These are phyloP conservation scores for Pangasius larnaudii DNA, from an alignment of 2,797 vertebrate genomes.

Conservation along the genomic window DNA sequence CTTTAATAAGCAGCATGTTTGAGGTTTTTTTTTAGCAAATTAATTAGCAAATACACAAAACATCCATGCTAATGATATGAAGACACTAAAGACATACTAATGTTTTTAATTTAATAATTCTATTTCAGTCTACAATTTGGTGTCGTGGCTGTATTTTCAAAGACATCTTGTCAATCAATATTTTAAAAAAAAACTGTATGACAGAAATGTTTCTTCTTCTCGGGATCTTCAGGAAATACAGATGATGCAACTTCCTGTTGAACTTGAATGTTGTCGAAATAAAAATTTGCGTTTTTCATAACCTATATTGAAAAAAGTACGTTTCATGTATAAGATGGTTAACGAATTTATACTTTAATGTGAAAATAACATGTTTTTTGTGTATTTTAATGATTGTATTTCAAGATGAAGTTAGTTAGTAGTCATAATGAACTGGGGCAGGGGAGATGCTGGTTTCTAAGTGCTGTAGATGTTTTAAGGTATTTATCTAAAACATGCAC, in stretches of 20 bases:
- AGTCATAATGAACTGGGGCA: no score
- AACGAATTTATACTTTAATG: neutral
- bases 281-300: neutral
- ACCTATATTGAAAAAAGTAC: neutral
- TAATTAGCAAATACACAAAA: neutral
- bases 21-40: neutral
- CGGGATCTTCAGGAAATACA: neutral
- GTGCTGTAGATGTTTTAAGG: no score
- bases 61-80: neutral
- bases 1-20: neutral
- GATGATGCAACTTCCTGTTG: neutral
- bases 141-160: neutral
- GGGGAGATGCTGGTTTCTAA: no score
- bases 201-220: neutral
- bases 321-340: neutral
- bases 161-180: neutral
- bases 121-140: neutral
- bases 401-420: no score
- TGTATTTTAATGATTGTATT: no score
- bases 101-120: neutral
- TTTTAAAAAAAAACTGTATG: neutral
- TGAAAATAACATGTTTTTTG: no score
- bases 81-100: neutral
- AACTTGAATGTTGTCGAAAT: neutral
- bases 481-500: neutral